Percentiles rank a stretch among this genome's conserved stretches.
Evolutionary conservation across 1,140 invertebrate species (phyloP).

Genomic region (Drosophila murphyi): DNA sequence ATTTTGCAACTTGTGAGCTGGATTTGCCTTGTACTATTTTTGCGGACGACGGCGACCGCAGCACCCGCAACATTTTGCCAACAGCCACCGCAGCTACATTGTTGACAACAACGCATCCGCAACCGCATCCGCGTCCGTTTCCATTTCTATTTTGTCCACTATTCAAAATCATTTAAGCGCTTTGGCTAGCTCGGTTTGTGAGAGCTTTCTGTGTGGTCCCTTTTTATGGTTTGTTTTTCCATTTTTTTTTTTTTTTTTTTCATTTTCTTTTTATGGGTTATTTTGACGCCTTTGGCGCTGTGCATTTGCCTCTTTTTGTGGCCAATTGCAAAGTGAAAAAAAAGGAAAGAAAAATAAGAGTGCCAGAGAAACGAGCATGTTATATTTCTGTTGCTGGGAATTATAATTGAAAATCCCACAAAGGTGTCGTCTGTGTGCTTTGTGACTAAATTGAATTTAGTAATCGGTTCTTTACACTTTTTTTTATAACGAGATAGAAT

Average conservation of each 20-base stretch:
- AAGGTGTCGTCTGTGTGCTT: slow-evolving; percentile 75
- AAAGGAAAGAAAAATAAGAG: slow-evolving; percentile 10
- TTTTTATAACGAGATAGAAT: slow-evolving; percentile 29
- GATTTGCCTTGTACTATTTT: slow-evolving; percentile 75
- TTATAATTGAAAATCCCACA: slow-evolving; percentile 81
- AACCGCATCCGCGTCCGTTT: slow-evolving; percentile 19
- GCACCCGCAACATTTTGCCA: slow-evolving; percentile 75
- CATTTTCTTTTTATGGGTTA: slow-evolving; percentile 67
- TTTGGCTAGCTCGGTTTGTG: slow-evolving; percentile 43
- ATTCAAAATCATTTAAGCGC: slow-evolving; percentile 82
- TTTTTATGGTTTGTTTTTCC: slow-evolving; percentile 41
- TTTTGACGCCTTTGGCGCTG: slow-evolving; percentile 73
- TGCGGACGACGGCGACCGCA: slow-evolving; percentile 13
- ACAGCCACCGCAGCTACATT: slow-evolving; percentile 74
- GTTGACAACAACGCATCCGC: slow-evolving; percentile 58
- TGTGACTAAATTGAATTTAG: slow-evolving; percentile 83
- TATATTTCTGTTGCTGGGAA: slow-evolving; percentile 70
- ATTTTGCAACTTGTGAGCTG: slow-evolving; percentile 78
- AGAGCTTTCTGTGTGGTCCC: slow-evolving; percentile 40
- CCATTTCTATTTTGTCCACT: slow-evolving; percentile 65
- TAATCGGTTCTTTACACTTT: slow-evolving; percentile 73
- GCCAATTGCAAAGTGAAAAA: slow-evolving; percentile 7
- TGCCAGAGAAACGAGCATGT: slow-evolving; percentile 38
- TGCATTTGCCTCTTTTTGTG: slow-evolving; percentile 68
- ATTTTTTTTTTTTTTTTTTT: slow-evolving; percentile 43